phyloP scores from a whole-genome alignment of 1,140 invertebrate genomes.

The Pollicipes pollicipes region DNA sequence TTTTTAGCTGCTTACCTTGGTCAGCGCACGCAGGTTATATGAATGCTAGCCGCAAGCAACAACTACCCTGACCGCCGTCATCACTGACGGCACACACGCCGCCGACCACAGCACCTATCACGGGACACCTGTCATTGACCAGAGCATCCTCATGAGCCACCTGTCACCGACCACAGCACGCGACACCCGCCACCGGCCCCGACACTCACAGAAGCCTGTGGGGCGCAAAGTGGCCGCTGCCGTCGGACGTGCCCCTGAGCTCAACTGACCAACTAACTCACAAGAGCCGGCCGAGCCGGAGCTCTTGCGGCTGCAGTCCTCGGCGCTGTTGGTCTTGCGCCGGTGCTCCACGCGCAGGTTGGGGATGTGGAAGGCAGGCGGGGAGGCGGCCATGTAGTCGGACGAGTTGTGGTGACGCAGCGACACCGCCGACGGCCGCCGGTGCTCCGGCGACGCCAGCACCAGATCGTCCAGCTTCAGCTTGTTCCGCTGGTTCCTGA shows the following conservation, averaged over 20 bases:
- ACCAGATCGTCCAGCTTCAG: conserved; percentile 59
- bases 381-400: conserved; percentile 54
- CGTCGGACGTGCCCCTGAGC: conserved; percentile 8
- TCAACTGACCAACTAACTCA: no score
- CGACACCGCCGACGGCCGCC: conserved; percentile 18
- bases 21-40: no score
- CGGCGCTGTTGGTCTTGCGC: conserved; percentile 9
- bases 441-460: conserved; percentile 23
- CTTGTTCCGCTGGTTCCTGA: conserved; percentile 57
- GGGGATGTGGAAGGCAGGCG: conserved; percentile 61
- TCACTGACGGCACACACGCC: no score
- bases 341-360: conserved; percentile 50
- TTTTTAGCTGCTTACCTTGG: no score
- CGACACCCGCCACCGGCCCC: no score
- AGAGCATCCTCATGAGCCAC: no score
- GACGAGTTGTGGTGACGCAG: conserved; percentile 64
- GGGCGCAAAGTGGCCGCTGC: conserved; percentile 67
- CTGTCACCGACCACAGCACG: no score
- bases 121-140: no score
- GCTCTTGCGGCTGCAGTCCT: conserved; percentile 3
- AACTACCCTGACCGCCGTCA: no score
- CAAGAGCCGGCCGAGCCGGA: neutral
- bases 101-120: no score
- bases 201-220: no score
- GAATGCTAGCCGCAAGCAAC: no score